A percentile compares a stretch with the other conserved stretches of the same genome.
phyloP scores from a whole-genome alignment of 2,888 invertebrate genomes.

The Scrobipalpa atriplicella region DNA sequence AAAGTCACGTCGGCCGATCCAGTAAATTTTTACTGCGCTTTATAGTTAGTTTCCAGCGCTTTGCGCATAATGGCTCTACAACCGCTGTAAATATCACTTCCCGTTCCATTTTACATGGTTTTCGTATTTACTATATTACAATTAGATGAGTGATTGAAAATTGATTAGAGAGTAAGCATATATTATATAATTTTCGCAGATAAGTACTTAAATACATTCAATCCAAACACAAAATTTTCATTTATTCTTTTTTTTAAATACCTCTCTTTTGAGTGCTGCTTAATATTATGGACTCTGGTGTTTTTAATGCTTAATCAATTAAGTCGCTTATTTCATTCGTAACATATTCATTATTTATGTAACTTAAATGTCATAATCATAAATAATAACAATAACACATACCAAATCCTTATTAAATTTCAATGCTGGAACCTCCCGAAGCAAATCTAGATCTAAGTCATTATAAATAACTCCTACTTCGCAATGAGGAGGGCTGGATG shows the following conservation, averaged over 20 bases:
- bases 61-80: slow-evolving; percentile 15
- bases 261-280: no score
- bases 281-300: no score
- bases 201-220: no score
- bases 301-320: no score
- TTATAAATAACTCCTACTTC: slow-evolving; percentile 14
- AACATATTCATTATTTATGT: no score
- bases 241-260: no score
- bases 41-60: slow-evolving; percentile 56
- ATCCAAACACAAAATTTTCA: no score
- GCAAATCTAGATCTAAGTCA: neutral
- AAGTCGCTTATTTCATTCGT: no score
- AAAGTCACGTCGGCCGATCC: slow-evolving; percentile 48
- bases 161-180: no score
- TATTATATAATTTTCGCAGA: no score
- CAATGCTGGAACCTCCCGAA: neutral
- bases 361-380: no score
- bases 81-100: slow-evolving; percentile 25
- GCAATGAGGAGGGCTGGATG: neutral
- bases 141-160: neutral
- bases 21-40: slow-evolving; percentile 42
- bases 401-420: neutral
- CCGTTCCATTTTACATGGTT: neutral
- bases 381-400: no score
- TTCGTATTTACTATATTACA: neutral